A percentile compares a stretch with the other conserved stretches of the same genome.
These are phyloP conservation scores for Pedionomus torquatus DNA, from an alignment of 2,113 vertebrate genomes.

Conservation along the genomic window DNA sequence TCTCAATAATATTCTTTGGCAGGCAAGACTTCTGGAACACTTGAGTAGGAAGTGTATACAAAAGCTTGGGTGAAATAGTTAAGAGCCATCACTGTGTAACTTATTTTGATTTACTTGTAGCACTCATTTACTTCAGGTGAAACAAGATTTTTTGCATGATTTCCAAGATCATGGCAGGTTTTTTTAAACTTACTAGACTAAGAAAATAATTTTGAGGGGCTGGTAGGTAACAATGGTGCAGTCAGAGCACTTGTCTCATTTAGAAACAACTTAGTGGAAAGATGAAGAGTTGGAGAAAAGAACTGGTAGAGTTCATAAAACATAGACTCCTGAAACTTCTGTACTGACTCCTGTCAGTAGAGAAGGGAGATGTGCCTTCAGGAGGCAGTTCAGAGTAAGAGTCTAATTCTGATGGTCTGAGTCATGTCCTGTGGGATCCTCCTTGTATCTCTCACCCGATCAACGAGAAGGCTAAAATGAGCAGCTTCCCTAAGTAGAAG, in stretches of 20 bases:
- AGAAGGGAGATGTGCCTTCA: background rate
- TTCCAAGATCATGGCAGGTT: background rate
- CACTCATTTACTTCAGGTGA: background rate
- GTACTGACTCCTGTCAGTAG: background rate
- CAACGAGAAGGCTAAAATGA: background rate
- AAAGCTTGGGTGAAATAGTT: background rate
- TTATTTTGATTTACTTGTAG: background rate
- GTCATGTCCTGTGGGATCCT: background rate
- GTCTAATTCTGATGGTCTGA: background rate
- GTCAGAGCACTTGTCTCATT: background rate
- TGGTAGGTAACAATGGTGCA: background rate
- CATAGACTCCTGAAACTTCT: background rate
- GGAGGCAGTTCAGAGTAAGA: background rate
- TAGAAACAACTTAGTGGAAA: background rate
- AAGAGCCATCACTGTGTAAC: background rate
- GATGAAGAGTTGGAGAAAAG: background rate
- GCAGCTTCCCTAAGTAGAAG: background rate
- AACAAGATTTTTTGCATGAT: background rate
- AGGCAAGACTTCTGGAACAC: background rate
- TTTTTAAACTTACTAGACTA: background rate
- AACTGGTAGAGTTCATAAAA: accelerated
- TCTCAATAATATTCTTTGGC: background rate
- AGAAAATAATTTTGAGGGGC: background rate
- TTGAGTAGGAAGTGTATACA: background rate
- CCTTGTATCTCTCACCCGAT: background rate